Conservation (phyloP, 2,797 vertebrate species). For the Gadopsis bispinosus region DNA sequence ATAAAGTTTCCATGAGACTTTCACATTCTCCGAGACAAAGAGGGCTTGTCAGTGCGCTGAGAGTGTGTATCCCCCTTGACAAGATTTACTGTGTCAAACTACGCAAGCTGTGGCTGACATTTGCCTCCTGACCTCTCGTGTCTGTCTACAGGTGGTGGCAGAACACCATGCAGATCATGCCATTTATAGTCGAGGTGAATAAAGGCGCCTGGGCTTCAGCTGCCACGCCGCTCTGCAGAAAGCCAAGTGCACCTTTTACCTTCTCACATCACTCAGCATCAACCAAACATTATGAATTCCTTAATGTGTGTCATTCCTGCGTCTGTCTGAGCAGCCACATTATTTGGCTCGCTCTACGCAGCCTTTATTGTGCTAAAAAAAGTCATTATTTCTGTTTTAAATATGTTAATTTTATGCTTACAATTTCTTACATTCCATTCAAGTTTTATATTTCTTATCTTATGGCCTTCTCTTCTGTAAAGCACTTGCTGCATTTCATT, state of each 20-base stretch:
- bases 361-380: constrained; percentile 68
- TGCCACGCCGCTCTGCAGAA: constrained; percentile 27
- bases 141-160: constrained; percentile 49
- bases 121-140: constrained; percentile 55
- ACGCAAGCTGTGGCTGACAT: constrained; percentile 46
- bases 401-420: no score
- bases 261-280: background rate
- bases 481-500: no score
- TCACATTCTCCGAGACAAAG: constrained; percentile 71
- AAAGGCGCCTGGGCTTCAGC: constrained; percentile 29
- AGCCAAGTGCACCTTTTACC: constrained; percentile 40
- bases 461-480: no score
- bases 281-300: constrained; percentile 14
- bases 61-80: constrained; percentile 61
- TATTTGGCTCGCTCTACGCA: constrained; percentile 40
- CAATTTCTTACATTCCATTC: no score
- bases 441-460: no score
- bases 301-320: constrained; percentile 45
- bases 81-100: constrained; percentile 63
- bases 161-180: constrained; percentile 18
- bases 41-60: constrained; percentile 55
- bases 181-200: constrained; percentile 37
- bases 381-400: no score
- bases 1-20: constrained; percentile 78
- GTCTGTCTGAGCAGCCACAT: constrained; percentile 52